Evolutionary conservation across 2,797 vertebrate species (phyloP).

Genomic region (Luscinia megarhynchos): DNA sequence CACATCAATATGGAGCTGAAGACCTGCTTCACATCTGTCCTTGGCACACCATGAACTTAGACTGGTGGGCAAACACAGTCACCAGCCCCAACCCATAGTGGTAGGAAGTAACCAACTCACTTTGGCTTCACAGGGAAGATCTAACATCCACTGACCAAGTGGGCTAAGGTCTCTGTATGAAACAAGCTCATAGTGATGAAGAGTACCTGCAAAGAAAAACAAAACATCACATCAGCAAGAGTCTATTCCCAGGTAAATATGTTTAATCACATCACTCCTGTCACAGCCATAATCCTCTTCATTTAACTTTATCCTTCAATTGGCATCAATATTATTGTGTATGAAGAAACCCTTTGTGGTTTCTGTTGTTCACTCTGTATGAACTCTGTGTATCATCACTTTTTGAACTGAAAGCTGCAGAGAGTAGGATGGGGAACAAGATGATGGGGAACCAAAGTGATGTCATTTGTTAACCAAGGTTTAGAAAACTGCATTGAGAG

Average conservation of each 20-base stretch:
- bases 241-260: neutral
- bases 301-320: neutral
- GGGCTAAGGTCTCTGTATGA: neutral
- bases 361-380: neutral
- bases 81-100: neutral
- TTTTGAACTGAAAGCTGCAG: constrained; percentile 17
- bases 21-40: neutral
- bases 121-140: neutral
- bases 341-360: neutral
- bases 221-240: neutral
- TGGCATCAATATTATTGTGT: neutral
- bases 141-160: neutral
- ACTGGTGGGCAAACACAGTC: neutral
- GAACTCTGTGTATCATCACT: neutral
- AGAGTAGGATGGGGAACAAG: neutral
- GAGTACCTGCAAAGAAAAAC: constrained; percentile 65
- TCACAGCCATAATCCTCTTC: neutral
- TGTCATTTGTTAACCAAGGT: constrained; percentile 21
- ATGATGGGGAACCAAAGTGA: neutral
- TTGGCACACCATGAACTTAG: neutral
- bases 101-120: neutral
- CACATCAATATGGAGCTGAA: constrained; percentile 19
- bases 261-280: neutral
- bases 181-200: neutral
- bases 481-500: constrained; percentile 33